Evolutionary conservation across 1,140 invertebrate genomes (phyloP), one percentile per base, ranked within the genome.

Genomic region (Procambarus virginalis): DNA sequence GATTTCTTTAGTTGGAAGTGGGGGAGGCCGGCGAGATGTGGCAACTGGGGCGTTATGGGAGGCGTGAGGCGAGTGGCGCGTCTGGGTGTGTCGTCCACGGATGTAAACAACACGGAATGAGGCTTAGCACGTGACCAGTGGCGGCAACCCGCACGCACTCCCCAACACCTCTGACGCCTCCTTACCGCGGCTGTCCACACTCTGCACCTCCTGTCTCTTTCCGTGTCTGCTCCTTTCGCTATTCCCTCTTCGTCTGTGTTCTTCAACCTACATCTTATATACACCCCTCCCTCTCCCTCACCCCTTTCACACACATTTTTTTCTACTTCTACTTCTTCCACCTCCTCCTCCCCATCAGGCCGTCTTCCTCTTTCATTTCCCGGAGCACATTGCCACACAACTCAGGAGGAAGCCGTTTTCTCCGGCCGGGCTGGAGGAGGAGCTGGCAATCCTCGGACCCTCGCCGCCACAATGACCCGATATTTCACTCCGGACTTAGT

Each of bases 281-380:
- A 34, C 55, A 8, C 55, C 12, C 60, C 60, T 64, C 60, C 3
- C 60, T 2, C 60, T 14, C 60, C 3, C 3, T 14, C 60, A 12
- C 60, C 60, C 6, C 60, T 17, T 64, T 20, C 60, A 17, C 60
- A 9, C 17, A 9, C 60, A 3, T 14, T 14, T 64, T 20, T 0
- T 14, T 14, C 60, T 64, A 9, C 60, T 64, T 14, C 14, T 64
- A 10, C 60, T 64, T 64, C 60, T 4, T 64, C 60, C 60, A 17
- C 60, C 60, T 64, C 60, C 60, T 64, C 10, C 22, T 73, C 0
- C 22, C 68, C 68, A 73, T 73, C 68, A 73, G 68, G 22, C 5
- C 68, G 68, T 73, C 68, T 73, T 73, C 68, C 68, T 73, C 68
- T 73, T 73, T 73, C 68, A 73, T 73, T 73, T 73, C 68, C 68